Conservation (phyloP, 2,888 invertebrate genomes). For the Crematogaster levior region DNA sequence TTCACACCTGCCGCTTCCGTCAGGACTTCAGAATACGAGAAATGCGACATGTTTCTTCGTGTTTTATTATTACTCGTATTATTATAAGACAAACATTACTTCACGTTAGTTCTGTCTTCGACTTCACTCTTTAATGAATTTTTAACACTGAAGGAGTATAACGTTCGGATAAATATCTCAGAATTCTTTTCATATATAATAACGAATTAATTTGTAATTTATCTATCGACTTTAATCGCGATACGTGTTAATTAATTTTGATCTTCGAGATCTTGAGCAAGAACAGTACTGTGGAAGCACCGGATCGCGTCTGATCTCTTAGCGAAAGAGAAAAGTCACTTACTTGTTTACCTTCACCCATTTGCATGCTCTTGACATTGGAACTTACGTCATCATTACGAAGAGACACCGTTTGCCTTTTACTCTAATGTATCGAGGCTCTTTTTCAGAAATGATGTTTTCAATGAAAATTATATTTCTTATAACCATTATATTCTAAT, state of each 20-base stretch:
- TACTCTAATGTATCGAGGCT: background rate
- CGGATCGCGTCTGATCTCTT: slow-evolving; percentile 20
- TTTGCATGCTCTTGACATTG: slow-evolving; percentile 77
- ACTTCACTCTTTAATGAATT: slow-evolving; percentile 5
- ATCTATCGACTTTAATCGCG: background rate
- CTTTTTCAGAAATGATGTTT: slow-evolving; percentile 11
- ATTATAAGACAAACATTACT: background rate
- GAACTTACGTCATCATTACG: slow-evolving; percentile 52
- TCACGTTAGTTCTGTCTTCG: background rate
- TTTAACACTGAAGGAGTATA: background rate
- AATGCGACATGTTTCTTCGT: slow-evolving; percentile 46
- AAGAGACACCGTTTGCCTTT: slow-evolving; percentile 18
- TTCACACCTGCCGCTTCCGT: slow-evolving; percentile 74
- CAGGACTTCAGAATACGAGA: slow-evolving; percentile 62
- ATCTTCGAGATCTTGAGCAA: slow-evolving; percentile 15
- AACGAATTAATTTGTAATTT: slow-evolving; percentile 15
- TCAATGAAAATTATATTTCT: background rate
- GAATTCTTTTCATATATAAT: background rate
- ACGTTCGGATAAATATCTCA: background rate
- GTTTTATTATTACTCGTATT: background rate
- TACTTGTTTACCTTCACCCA: slow-evolving; percentile 80
- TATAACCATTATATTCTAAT: background rate
- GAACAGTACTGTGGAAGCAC: slow-evolving; percentile 48
- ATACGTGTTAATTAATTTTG: slow-evolving; percentile 9
- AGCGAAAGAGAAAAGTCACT: slow-evolving; percentile 75